Evolutionary conservation across 2,888 invertebrate genomes (phyloP).

Genomic region (Heliconius cydno): DNA sequence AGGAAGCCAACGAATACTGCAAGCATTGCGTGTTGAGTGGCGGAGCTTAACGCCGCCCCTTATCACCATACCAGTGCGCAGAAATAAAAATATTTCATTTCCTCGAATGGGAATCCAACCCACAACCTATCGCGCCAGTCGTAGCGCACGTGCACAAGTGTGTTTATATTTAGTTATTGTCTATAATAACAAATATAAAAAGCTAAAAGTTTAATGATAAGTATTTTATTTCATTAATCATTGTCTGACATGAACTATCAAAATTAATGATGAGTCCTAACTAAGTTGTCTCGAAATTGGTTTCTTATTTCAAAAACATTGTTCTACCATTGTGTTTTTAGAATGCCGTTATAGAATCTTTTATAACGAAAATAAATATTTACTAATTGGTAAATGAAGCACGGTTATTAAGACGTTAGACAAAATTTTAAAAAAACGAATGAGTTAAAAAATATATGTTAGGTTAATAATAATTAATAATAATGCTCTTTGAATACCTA

Average conservation of each 20-base stretch:
- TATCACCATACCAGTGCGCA: no score
- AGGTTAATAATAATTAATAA: no score
- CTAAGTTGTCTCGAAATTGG: conserved; percentile 9
- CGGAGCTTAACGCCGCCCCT: no score
- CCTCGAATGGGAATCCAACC: no score
- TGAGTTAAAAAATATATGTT: no score
- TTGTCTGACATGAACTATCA: background rate
- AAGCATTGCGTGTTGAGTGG: no score
- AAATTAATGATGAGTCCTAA: conserved; percentile 40
- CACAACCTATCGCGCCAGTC: no score
- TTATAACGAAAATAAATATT: background rate
- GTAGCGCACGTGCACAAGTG: no score
- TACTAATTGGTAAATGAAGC: background rate
- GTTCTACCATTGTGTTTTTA: conserved; percentile 24
- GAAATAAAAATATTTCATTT: no score
- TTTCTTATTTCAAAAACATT: conserved; percentile 35
- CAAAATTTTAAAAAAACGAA: background rate
- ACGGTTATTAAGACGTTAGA: background rate
- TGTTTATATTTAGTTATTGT: no score
- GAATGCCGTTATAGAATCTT: conserved; percentile 36
- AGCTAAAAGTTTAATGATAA: background rate
- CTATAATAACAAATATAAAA: background rate
- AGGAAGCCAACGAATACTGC: no score
- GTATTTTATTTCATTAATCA: background rate
- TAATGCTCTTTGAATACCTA: no score